Percentiles rank a stretch among this genome's conserved stretches.
phyloP scores from a whole-genome alignment of 1,140 invertebrate species.

The Drosophila ambigua region DNA sequence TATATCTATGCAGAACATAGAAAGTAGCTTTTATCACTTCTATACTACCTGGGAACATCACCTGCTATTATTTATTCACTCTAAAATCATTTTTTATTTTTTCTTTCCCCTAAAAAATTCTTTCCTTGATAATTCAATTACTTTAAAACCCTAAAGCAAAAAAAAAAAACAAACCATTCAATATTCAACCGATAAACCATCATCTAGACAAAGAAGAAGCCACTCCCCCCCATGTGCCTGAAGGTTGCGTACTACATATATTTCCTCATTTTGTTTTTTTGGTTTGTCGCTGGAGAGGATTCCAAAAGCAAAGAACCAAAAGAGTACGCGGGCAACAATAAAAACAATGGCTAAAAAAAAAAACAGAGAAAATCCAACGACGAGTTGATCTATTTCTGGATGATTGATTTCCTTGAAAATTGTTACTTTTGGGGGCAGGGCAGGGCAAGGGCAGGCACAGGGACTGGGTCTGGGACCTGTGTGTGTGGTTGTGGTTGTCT shows the following conservation, averaged over 20 bases:
- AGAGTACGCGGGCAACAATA: constrained; percentile 33
- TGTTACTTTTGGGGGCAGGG: constrained; percentile 29
- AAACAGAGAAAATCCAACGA: constrained; percentile 20
- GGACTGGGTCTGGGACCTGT: constrained; percentile 8
- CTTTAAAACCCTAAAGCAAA: background rate
- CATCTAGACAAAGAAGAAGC: no score
- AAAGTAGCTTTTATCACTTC: no score
- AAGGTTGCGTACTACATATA: background rate
- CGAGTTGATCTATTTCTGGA: constrained; percentile 75
- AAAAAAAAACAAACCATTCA: no score
- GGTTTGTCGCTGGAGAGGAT: constrained; percentile 13
- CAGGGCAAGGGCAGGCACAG: constrained; percentile 23
- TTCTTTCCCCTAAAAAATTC: no score
- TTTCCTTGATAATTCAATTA: constrained; percentile 53
- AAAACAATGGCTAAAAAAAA: constrained; percentile 61
- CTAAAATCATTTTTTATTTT: no score
- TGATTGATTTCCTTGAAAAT: constrained; percentile 72
- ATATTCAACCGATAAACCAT: constrained; percentile 17
- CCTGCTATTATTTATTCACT: no score
- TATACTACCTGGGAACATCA: no score
- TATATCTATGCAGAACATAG: background rate
- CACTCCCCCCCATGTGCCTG: no score
- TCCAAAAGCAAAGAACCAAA: constrained; percentile 16
- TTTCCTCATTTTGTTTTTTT: constrained; percentile 12
- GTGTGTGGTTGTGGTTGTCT: background rate